Evolutionary conservation across 2,888 invertebrate genomes (phyloP).

Genomic region (Globia sparganii): DNA sequence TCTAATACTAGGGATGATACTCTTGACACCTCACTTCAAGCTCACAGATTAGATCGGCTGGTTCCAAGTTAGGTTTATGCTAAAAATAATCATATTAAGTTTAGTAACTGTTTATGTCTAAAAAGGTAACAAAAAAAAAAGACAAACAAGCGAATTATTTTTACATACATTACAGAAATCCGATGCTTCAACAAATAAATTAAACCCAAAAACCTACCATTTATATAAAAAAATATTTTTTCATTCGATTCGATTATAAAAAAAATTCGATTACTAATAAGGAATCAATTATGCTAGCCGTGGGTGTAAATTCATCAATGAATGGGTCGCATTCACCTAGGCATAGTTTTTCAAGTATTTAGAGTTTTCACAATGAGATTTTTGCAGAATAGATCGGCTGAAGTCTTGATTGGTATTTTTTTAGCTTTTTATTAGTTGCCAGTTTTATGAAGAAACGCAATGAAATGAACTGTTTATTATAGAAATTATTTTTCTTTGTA

Average conservation of each 20-base stretch:
- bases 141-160: not conserved
- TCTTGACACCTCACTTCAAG: not conserved
- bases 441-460: not conserved
- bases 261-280: slow-evolving; percentile 35
- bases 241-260: not conserved
- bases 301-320: slow-evolving; percentile 48
- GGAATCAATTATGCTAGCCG: slow-evolving; percentile 31
- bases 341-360: slow-evolving; percentile 50
- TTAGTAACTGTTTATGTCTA: not conserved
- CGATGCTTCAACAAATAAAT: not conserved
- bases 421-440: no score
- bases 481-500: not conserved
- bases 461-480: not conserved
- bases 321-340: slow-evolving; percentile 59
- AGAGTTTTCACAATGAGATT: not conserved
- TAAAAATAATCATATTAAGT: not conserved
- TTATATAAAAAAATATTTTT: not conserved
- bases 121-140: not conserved
- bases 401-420: not conserved
- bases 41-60: no score
- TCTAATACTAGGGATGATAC: not conserved
- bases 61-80: not conserved
- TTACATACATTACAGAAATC: not conserved
- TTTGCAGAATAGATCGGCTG: not conserved
- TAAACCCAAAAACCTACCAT: no score